Base-by-base conservation (phyloP, 2,888 invertebrate species). In the Drosophila peninsularis region DNA sequence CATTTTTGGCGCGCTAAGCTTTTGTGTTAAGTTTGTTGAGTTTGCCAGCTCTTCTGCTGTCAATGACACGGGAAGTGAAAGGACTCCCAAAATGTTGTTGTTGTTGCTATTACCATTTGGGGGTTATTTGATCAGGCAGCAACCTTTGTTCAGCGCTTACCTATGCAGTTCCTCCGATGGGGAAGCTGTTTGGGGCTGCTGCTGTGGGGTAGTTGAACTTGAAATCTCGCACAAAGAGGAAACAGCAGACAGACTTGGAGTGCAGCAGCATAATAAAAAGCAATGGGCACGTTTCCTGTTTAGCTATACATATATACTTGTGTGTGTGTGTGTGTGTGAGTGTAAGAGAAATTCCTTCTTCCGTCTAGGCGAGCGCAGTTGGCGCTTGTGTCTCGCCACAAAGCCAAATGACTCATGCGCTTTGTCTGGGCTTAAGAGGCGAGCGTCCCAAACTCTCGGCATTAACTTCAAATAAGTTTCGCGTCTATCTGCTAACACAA, bases 21-120 rank as follows among this genome's bases (percentile, higher is more conserved):
- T 71, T 87, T 78, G 71, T 63, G 67, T 60, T 63, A 49, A 52
- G 44, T 45, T 56, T 45, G 27, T 19, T 30, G 53, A 53, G 61
- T 62, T 72, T 54, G 62, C 55, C 53, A 14, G 64, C 44, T 52
- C 37, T 58, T 47, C 52, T 66, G 69, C 76, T 81, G 90, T 70
- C 90, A 85, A 78, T 88, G 90, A 85, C 90, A 90, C 89, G 90
- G 85, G 85, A 85, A 85, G 85, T 90, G 82, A 85, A 89, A 85
- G 88, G 88, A 69, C 75, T 81, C 47, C 47, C 62, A 60, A 75
- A 87, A 80, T 45, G 47, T 30, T 34, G 19, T 14, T 34, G 19
- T 14, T 34, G 55, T 47, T 44, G 39, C 57, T 75, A 34, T 68
- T 63, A 64, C 57, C 71, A 61, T 71, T 68, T 65, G 57, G 39